Percentiles rank a stretch among this genome's conserved stretches.
phyloP scores from a whole-genome alignment of 2,113 vertebrate genomes.

The Clarias batrachus region DNA sequence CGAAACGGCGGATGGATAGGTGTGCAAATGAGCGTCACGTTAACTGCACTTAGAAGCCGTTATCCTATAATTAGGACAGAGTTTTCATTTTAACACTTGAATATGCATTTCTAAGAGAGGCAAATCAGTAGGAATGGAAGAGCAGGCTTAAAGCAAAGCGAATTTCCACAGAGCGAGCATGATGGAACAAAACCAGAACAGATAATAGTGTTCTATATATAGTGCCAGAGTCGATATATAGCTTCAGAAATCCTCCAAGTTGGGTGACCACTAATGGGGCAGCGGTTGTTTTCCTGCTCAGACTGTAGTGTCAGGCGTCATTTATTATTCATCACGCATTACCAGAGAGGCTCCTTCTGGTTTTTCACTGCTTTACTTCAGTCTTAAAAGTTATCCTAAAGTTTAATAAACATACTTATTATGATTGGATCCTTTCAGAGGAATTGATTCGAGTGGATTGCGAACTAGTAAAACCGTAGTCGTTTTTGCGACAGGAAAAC shows the following conservation, averaged over 20 bases:
- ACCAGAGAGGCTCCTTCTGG: slow-evolving; percentile 3
- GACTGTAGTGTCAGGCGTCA: slow-evolving; percentile 13
- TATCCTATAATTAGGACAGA: not conserved
- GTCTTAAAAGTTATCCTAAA: not conserved
- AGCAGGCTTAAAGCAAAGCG: not conserved
- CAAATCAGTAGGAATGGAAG: not conserved
- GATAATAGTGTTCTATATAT: not conserved
- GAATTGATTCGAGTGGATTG: not conserved
- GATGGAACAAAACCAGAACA: not conserved
- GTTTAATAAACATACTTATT: not conserved
- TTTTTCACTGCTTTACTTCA: not conserved
- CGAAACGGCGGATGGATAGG: not conserved
- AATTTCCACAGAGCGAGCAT: not conserved
- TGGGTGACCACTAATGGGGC: slow-evolving; percentile 21
- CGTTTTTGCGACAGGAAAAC: not conserved
- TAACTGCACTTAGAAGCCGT: not conserved
- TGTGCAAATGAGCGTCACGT: not conserved
- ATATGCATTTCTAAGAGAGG: not conserved
- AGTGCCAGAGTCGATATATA: not conserved
- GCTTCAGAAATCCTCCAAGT: slow-evolving; percentile 2
- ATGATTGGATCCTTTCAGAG: not conserved
- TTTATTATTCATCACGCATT: slow-evolving; percentile 17
- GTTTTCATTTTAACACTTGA: not conserved
- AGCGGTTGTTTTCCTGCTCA: slow-evolving; percentile 16
- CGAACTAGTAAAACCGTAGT: not conserved